A percentile compares a stretch with the other conserved stretches of the same genome.
These are phyloP conservation scores for Thalassarche chlororhynchos DNA, from an alignment of 2,113 vertebrate genomes.

Conservation along the genomic window DNA sequence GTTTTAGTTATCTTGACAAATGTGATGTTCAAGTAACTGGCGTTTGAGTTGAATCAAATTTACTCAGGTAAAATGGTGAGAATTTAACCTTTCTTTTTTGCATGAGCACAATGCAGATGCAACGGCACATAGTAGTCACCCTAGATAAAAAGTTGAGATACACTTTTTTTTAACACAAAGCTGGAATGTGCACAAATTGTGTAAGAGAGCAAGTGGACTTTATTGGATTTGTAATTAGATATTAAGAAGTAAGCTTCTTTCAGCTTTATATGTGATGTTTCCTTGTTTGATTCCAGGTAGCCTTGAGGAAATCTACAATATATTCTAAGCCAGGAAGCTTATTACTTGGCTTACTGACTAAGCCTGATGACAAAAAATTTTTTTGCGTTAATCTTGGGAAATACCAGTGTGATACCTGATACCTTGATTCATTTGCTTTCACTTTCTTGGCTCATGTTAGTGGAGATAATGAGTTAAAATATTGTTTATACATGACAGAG, in stretches of 20 bases:
- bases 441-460: not conserved
- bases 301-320: not conserved
- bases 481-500: not conserved
- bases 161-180: not conserved
- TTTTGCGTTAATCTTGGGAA: not conserved
- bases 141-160: not conserved
- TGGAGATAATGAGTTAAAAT: not conserved
- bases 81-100: not conserved
- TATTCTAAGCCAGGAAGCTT: not conserved
- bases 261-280: not conserved
- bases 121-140: not conserved
- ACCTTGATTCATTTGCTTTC: not conserved
- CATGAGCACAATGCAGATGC: not conserved
- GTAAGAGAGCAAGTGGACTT: not conserved
- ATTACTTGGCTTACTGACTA: not conserved
- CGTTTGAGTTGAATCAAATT: not conserved
- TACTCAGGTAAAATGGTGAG: not conserved
- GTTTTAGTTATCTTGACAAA: not conserved
- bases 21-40: not conserved
- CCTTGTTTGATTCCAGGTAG: not conserved
- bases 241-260: not conserved
- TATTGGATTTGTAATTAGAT: not conserved
- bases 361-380: not conserved
- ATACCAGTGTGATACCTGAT: slow-evolving; percentile 2
- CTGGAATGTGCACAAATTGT: not conserved